phyloP scores from a whole-genome alignment of 2,888 invertebrate genomes.

The Lithophane semibrunnea region DNA sequence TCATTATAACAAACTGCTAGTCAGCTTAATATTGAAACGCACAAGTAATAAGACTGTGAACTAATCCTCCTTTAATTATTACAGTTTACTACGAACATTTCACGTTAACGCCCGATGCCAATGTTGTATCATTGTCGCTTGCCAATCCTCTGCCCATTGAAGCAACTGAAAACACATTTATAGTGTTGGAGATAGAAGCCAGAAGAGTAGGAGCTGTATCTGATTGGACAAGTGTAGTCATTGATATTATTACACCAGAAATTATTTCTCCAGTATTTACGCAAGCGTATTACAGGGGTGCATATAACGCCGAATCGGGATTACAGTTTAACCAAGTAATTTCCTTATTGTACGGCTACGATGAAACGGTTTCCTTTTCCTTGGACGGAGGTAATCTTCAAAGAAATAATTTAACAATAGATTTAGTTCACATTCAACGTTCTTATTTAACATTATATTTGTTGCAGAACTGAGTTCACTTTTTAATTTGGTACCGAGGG shows the following conservation, averaged over 20 bases:
- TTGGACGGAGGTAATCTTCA: too few relatives aligned
- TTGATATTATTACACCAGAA: slow-evolving; percentile 71
- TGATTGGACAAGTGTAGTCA: slow-evolving; percentile 71
- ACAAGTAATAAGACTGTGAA: background rate
- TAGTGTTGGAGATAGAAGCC: slow-evolving; percentile 79
- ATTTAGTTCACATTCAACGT: too few relatives aligned
- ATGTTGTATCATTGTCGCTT: slow-evolving; percentile 67
- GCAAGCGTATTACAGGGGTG: slow-evolving; percentile 74
- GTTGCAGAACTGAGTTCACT: slow-evolving; percentile 24
- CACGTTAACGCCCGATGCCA: slow-evolving; percentile 57
- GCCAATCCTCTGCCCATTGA: slow-evolving; percentile 64
- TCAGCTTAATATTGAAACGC: background rate
- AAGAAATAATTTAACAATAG: too few relatives aligned
- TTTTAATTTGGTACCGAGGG: slow-evolving; percentile 59
- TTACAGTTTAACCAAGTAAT: too few relatives aligned
- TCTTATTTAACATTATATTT: too few relatives aligned
- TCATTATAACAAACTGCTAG: background rate
- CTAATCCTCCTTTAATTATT: slow-evolving; percentile 52
- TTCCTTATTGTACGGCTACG: too few relatives aligned
- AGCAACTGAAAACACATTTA: slow-evolving; percentile 68
- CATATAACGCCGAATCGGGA: too few relatives aligned
- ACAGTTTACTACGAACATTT: slow-evolving; percentile 74
- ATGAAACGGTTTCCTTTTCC: too few relatives aligned
- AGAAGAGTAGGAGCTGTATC: slow-evolving; percentile 75
- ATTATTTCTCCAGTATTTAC: slow-evolving; percentile 70